These are phyloP conservation scores for Mola mola DNA, from an alignment of 2,113 vertebrate species.

Conservation along the genomic window DNA sequence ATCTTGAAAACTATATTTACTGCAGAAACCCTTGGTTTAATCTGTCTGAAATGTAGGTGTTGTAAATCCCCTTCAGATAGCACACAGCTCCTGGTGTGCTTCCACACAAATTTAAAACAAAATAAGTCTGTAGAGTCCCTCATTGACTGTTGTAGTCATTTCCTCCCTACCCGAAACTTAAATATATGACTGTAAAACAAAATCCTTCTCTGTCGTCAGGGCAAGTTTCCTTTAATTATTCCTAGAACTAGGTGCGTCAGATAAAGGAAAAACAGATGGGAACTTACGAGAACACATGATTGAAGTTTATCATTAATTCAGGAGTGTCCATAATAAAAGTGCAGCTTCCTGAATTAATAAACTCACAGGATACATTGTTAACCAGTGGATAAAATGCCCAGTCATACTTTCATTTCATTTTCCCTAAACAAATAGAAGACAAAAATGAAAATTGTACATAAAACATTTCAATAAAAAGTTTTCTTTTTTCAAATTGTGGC, in stretches of 20 bases:
- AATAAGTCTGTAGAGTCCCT: too few species aligned
- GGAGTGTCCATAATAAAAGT: constrained; percentile 35
- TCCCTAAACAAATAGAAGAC: too few species aligned
- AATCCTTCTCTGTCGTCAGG: neutral
- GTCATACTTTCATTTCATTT: neutral
- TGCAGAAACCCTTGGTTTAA: constrained; percentile 7
- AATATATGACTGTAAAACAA: constrained; percentile 4
- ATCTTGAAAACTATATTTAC: neutral
- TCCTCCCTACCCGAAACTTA: constrained; percentile 23
- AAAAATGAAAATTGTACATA: neutral
- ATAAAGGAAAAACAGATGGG: constrained; percentile 3
- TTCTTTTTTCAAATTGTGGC: too few species aligned
- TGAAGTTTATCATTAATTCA: neutral
- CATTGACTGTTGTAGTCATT: too few species aligned
- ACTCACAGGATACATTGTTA: neutral
- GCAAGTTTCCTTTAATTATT: constrained; percentile 15
- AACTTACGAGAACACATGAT: too few species aligned
- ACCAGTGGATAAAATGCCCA: neutral
- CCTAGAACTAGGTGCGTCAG: constrained; percentile 19
- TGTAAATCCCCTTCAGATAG: too few species aligned
- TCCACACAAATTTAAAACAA: too few species aligned
- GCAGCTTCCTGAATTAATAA: constrained; percentile 44
- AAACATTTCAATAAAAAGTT: too few species aligned
- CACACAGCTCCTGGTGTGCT: too few species aligned
- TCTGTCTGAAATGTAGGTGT: neutral